Base-by-base conservation (phyloP, 2,888 invertebrate genomes). In the Smittia aterrima region DNA sequence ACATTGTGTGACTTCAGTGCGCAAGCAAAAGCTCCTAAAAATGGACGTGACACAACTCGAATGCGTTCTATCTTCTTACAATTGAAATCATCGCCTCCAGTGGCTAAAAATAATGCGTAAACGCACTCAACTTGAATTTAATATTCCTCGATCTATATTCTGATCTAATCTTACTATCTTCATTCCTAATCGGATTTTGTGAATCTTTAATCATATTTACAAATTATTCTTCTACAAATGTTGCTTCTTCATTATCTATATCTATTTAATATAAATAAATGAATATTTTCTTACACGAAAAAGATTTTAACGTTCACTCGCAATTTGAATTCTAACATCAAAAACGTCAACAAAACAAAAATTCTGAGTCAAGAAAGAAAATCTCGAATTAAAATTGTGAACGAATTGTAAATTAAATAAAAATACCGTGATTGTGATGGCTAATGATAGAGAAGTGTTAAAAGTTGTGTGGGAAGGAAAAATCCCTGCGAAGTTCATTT, bases 391-490 rank as follows among this genome's bases (percentile, higher is more conserved):
- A 32, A 32, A 32, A 32, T 32, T 32, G 3, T 32, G 32, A 32
- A 32, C 9, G 32, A 6, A 9, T 32, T 9, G 9, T 32, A 9
- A 32, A 32, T n/a, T n/a, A n/a, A n/a, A n/a, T n/a, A n/a, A n/a
- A n/a, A n/a, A n/a, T n/a, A n/a, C n/a, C n/a, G 47, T 47, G 16
- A 47, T 11, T 6, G 11, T n/a, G 3, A 96, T 96, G 96, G 95
- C 95, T 76, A 94, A 95, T 80, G 98, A 99, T 83, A 88, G 96
- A 79, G 96, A 98, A 87, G 91, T 98, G 75, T 84, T 97, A 74
- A 87, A 97, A 75, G 95, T 96, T 85, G 90, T 97, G 78, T 98
- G 98, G 98, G 95, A 96, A 79, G 96, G 96, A 22, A 92, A 93
- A 83, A 86, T 99, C 67, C 97, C 98, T 0, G 89, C 98, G 74